Evolutionary conservation across 2,888 invertebrate species (phyloP), one percentile per base, ranked within the genome.

Genomic region (Ernsta delagoae): DNA sequence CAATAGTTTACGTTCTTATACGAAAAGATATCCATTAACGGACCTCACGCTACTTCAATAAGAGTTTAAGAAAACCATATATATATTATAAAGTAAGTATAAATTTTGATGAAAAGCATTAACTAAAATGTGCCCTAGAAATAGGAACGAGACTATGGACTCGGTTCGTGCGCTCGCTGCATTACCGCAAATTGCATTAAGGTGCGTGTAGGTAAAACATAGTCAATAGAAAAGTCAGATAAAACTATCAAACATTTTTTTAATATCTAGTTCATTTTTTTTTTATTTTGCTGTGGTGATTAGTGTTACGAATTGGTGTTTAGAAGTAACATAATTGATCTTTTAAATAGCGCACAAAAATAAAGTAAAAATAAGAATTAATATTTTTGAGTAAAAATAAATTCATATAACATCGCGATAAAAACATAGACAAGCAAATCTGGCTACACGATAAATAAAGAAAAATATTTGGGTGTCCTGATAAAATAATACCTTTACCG

Each of bases 141-240:
- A 39, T 31, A 31, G 39, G 45, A 60, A n/a, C 45, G n/a, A 4
- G 6, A 16, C 16, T 31, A 7, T 11, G 16, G 60, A 8, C 75
- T 70, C 66, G 71, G 68, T 45, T 66, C 73, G 78, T 76, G 62
- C 73, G 74, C 70, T 72, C 79, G 82, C 79, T 81, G 84, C 83
- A 91, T 90, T 89, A 90, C 86, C 83, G 83, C 89, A 91, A 90
- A 88, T 90, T 90, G 88, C 88, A 90, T 90, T 88, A 90, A 80
- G 82, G 83, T 82, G 84, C 84, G 84, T 83, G 78, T 81, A 79
- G 81, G 83, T 84, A 83, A 79, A 72, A 70, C 74, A 75, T 70
- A 87, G 88, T 85, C 85, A 79, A 86, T 70, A 68, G 50, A 69
- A 76, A 80, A 72, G 53, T 48, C 59, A 71, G 71, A 72, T 70